phyloP scores from a whole-genome alignment of 23 tunicate species.

The Diplosoma virens region DNA sequence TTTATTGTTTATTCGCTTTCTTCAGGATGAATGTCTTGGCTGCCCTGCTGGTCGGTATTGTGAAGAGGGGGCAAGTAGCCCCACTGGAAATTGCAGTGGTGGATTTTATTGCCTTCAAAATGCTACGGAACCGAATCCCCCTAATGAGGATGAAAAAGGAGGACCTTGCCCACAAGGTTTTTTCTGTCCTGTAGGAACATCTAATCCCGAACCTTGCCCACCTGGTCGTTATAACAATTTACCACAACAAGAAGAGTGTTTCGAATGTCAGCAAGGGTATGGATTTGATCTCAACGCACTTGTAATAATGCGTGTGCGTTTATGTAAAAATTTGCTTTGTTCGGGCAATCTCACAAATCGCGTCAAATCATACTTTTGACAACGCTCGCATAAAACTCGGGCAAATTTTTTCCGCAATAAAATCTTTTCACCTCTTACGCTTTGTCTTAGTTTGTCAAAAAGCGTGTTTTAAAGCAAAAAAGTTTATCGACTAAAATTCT shows the following conservation, averaged over 20 bases:
- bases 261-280: constrained; percentile 73
- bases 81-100: constrained; percentile 75
- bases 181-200: constrained; percentile 67
- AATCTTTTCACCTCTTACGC: no score
- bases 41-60: constrained; percentile 88
- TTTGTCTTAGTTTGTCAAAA: no score
- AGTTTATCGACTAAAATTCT: no score
- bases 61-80: constrained; percentile 45
- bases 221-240: constrained; percentile 74
- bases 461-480: no score
- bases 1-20: not conserved
- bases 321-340: not conserved
- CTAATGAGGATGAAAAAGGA: constrained; percentile 47
- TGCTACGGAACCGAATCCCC: constrained; percentile 34
- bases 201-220: constrained; percentile 61
- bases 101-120: constrained; percentile 73
- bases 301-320: no score
- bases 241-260: constrained; percentile 57
- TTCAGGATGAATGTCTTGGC: constrained; percentile 48
- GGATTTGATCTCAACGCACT: not conserved
- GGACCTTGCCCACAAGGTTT: constrained; percentile 89
- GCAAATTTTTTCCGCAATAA: no score
- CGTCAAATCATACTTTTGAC: not conserved
- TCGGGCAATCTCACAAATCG: not conserved
- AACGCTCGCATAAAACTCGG: no score